Evolutionary conservation across 2,888 invertebrate species (phyloP).

Genomic region (Silvanus unidentatus): DNA sequence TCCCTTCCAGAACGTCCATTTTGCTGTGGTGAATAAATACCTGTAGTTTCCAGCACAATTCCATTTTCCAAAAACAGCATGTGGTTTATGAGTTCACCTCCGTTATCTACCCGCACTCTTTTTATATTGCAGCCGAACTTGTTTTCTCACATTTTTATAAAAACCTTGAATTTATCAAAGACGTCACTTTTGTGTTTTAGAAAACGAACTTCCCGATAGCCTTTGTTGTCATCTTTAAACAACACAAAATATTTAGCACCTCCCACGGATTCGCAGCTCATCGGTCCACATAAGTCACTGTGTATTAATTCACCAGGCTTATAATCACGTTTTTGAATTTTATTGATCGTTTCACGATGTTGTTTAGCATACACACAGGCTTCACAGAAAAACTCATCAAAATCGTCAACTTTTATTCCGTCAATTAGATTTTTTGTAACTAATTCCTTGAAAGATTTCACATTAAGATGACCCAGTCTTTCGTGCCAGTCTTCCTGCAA

Average conservation of each 20-base stretch:
- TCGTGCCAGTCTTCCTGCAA: slow-evolving; percentile 10
- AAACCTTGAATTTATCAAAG: slow-evolving; percentile 12
- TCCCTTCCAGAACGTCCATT: slow-evolving; percentile 13
- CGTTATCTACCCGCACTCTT: slow-evolving; percentile 9
- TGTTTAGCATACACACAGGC: neutral
- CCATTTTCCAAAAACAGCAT: slow-evolving; percentile 8
- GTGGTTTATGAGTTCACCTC: slow-evolving; percentile 11
- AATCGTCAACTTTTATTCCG: slow-evolving; percentile 3
- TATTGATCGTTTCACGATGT: neutral
- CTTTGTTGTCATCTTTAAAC: slow-evolving; percentile 17
- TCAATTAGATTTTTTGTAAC: slow-evolving; percentile 6
- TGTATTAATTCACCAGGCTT: slow-evolving; percentile 1
- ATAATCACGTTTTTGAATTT: neutral
- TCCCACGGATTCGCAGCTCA: slow-evolving; percentile 12
- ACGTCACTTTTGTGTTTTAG: slow-evolving; percentile 15
- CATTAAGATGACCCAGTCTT: slow-evolving; percentile 12
- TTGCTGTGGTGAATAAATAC: slow-evolving; percentile 10
- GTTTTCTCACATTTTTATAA: slow-evolving; percentile 5
- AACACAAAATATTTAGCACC: slow-evolving; percentile 14
- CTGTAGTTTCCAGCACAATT: slow-evolving; percentile 7
- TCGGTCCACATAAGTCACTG: slow-evolving; percentile 8
- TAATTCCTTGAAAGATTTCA: slow-evolving; percentile 9
- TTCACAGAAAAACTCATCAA: slow-evolving; percentile 5
- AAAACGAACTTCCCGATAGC: slow-evolving; percentile 16
- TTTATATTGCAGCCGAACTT: slow-evolving; percentile 9